Conservation (phyloP, 2,888 invertebrate species). For the Chrysodeixis includens region DNA sequence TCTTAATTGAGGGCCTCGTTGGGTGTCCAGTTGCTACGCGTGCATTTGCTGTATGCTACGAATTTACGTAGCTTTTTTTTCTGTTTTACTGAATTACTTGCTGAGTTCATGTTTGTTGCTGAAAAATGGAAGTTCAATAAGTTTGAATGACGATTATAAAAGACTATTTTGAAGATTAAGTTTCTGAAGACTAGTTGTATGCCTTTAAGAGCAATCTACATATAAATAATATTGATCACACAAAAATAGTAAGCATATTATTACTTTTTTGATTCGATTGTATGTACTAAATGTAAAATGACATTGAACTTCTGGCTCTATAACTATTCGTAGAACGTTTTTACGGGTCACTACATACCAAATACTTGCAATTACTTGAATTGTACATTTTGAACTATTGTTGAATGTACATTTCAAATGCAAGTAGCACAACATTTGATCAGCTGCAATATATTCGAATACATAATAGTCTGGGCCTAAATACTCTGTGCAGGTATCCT, state of each 20-base stretch:
- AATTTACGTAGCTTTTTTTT: background rate
- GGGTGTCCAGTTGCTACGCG: background rate
- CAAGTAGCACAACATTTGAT: constrained; percentile 2
- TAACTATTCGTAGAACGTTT: background rate
- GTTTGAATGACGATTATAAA: too few relatives aligned
- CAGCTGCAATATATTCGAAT: constrained; percentile 15
- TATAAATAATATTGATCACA: too few relatives aligned
- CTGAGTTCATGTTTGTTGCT: too few relatives aligned
- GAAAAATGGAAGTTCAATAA: too few relatives aligned
- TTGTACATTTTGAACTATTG: background rate
- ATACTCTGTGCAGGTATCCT: background rate
- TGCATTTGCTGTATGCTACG: constrained; percentile 21
- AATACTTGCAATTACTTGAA: background rate
- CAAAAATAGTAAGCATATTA: too few relatives aligned
- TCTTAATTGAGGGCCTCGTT: constrained; percentile 6
- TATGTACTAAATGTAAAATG: too few relatives aligned
- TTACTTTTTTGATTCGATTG: too few relatives aligned
- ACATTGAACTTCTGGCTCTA: background rate
- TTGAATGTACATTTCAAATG: background rate
- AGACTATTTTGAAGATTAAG: too few relatives aligned
- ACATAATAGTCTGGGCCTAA: constrained; percentile 13
- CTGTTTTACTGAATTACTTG: background rate
- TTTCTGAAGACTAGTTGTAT: too few relatives aligned
- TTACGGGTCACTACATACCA: background rate
- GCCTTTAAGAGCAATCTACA: too few relatives aligned